Evolutionary conservation across 2,113 vertebrate genomes (phyloP), one percentile per base, ranked within the genome.

Genomic region (Eubucco bourcierii): DNA sequence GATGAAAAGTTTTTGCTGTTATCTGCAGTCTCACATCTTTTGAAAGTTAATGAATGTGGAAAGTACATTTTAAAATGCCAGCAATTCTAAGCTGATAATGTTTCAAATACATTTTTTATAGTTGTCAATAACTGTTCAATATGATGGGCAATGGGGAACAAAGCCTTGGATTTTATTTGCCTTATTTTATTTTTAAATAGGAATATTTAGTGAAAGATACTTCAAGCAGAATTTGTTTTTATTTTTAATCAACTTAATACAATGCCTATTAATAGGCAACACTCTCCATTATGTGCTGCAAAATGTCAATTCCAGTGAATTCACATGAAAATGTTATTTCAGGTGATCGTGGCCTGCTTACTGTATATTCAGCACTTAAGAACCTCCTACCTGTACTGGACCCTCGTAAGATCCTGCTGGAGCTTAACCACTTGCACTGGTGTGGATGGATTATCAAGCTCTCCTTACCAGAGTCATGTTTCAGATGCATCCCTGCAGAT

Each of bases 101-200:
- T 64, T 91, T 82, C 24, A 29, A 16, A 21, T 31, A 20, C 2
- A 12, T 50, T 70, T 82, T 84, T 55, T 52, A 18, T 19, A 52
- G 41, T 33, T 80, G 44, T 4, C 9, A 47, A 12, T 55, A 76
- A 41, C 28, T 58, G 12, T 23, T 29, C 46, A 56, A 20, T n/a
- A 73, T 28, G 50, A 60, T 0, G 0, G n/a, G 24, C 13, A 83
- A 29, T 12, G 12, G 25, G 50, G 20, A 93, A 84, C 18, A 23
- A 72, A 61, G 29, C 7, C 12, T 65, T 83, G 33, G 80, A 78
- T 64, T 74, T 80, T 66, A 23, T 74, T 94, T 91, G 52, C 59
- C 41, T 61, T 81, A 39, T 33, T 90, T 81, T 73, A 75, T 39
- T 87, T 90, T 53, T 72, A 84, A 87, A 34, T 85, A 61, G n/a